Evolutionary conservation across 1,140 invertebrate species (phyloP).

Genomic region (Bombus vancouverensis): DNA sequence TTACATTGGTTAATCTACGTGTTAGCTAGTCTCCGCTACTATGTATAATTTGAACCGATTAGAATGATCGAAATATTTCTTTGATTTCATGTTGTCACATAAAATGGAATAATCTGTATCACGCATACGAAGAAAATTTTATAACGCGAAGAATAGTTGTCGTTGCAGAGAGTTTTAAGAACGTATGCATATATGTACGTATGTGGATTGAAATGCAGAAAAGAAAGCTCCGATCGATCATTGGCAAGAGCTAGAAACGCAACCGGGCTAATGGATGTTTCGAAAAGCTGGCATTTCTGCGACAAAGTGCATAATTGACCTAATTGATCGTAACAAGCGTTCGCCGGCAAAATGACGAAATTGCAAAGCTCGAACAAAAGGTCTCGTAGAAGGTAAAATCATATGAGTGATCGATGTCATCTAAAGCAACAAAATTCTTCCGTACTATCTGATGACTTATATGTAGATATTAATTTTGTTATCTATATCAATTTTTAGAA

Average conservation of each 20-base stretch:
- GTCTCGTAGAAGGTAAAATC: background rate
- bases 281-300: slow-evolving; percentile 42
- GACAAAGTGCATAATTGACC: slow-evolving; percentile 58
- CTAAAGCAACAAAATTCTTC: too few relatives aligned
- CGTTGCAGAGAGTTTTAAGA: background rate
- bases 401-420: too few relatives aligned
- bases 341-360: slow-evolving; percentile 18
- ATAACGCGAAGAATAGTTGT: background rate
- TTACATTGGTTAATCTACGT: background rate
- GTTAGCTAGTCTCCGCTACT: background rate
- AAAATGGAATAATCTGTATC: background rate
- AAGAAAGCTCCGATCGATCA: slow-evolving; percentile 16
- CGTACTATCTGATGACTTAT: too few relatives aligned
- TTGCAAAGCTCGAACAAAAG: too few relatives aligned
- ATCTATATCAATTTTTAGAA: background rate
- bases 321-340: slow-evolving; percentile 49
- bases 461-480: background rate
- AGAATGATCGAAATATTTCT: background rate
- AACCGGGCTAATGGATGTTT: slow-evolving; percentile 48
- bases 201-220: background rate
- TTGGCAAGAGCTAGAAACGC: slow-evolving; percentile 1
- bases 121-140: background rate
- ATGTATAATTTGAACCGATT: background rate
- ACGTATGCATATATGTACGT: background rate
- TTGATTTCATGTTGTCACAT: background rate